Percentiles rank a stretch among this genome's conserved stretches.
These are phyloP conservation scores for Unio pictorum DNA, from an alignment of 2,888 invertebrate species.

Conservation along the genomic window DNA sequence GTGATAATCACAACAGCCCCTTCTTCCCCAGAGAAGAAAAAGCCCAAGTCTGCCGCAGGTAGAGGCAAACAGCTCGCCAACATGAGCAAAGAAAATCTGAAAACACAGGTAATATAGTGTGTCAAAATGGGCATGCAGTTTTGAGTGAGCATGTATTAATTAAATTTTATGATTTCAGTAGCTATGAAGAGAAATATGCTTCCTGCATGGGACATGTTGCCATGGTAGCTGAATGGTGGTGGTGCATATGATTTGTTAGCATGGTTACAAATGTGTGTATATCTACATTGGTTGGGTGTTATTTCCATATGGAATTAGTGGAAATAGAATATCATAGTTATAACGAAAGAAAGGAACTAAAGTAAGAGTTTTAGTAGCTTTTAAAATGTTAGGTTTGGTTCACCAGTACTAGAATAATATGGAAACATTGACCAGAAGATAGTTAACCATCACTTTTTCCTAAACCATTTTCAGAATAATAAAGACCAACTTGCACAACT, in stretches of 20 bases:
- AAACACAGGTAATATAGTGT: slow-evolving; percentile 38
- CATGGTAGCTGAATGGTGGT: not conserved
- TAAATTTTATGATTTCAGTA: not conserved
- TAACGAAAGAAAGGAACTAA: no score
- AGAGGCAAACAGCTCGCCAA: slow-evolving; percentile 50
- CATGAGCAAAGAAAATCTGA: slow-evolving; percentile 46
- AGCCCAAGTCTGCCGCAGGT: slow-evolving; percentile 43
- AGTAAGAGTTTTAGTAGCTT: no score
- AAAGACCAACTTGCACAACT: no score
- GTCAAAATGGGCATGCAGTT: not conserved
- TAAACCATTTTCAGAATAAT: no score
- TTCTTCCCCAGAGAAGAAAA: slow-evolving; percentile 40
- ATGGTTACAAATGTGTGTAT: not conserved
- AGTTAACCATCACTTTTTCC: no score
- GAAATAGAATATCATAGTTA: no score
- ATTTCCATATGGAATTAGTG: no score
- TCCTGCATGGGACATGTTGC: not conserved
- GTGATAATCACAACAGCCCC: slow-evolving; percentile 31
- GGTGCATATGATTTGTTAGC: not conserved
- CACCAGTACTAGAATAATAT: no score
- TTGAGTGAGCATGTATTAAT: no score
- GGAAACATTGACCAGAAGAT: no score
- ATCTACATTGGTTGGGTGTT: no score
- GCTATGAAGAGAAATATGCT: not conserved
- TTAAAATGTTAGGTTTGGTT: no score